These are phyloP conservation scores for Ancistrus triradiatus DNA, from an alignment of 2,113 vertebrate species.

Conservation along the genomic window DNA sequence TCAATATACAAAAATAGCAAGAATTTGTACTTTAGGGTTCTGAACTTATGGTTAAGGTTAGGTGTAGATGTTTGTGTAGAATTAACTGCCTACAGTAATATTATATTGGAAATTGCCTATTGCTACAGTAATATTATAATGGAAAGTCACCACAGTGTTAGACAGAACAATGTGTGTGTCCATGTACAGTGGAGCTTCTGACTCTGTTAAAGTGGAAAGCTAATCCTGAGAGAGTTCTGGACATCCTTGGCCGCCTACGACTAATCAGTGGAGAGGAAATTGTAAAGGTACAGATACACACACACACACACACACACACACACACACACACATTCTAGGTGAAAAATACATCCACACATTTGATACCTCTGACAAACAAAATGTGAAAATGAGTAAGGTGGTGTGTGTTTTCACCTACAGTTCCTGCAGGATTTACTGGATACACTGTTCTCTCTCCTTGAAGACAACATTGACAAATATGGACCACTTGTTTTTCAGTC, in stretches of 20 bases:
- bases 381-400: too few relatives aligned
- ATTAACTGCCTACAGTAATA: too few relatives aligned
- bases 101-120: too few relatives aligned
- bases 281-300: conserved; percentile 80
- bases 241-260: conserved; percentile 85
- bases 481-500: conserved; percentile 95
- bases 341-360: too few relatives aligned
- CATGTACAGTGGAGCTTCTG: conserved; percentile 83
- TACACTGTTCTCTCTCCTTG: conserved; percentile 92
- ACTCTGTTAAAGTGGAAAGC: conserved; percentile 96
- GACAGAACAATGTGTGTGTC: conserved; percentile 1
- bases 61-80: too few relatives aligned
- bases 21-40: too few relatives aligned
- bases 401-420: conserved; percentile 59
- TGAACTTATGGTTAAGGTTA: too few relatives aligned
- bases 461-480: conserved; percentile 97
- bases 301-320: conserved; percentile 17
- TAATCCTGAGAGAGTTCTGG: conserved; percentile 90
- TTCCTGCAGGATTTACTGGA: conserved; percentile 97
- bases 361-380: too few relatives aligned
- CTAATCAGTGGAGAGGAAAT: conserved; percentile 96
- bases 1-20: too few relatives aligned
- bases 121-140: too few relatives aligned
- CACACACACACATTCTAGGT: background rate
- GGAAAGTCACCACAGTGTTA: too few relatives aligned